These are phyloP conservation scores for Alethe castanea DNA, from an alignment of 2,113 vertebrate genomes.

Conservation along the genomic window DNA sequence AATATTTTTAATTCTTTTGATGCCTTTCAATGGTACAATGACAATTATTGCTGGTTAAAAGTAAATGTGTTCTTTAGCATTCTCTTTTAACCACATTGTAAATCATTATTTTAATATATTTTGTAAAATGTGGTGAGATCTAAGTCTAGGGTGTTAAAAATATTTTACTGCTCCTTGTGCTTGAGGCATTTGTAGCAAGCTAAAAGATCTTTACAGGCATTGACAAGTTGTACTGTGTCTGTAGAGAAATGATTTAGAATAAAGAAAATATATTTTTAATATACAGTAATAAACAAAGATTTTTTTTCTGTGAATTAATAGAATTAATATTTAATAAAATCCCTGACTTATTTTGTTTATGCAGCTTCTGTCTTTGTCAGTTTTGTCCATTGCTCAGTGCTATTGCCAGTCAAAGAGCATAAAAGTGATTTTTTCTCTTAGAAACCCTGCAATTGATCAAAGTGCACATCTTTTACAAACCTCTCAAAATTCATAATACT, in stretches of 20 bases:
- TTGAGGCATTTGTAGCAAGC: conserved; percentile 32
- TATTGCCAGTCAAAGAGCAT: conserved; percentile 45
- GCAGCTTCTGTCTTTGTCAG: conserved; percentile 14
- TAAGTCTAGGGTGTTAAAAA: conserved; percentile 23
- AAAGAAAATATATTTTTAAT: conserved; percentile 62
- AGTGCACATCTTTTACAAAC: conserved; percentile 35
- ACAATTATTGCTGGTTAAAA: conserved; percentile 4
- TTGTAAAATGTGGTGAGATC: conserved; percentile 59
- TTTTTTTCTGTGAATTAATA: conserved; percentile 56
- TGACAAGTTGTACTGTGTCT: conserved; percentile 46
- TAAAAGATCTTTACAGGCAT: conserved; percentile 42
- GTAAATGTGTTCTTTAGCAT: background rate
- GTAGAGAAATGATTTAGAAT: conserved; percentile 47
- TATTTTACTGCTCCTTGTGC: conserved; percentile 49
- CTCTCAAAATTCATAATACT: conserved; percentile 60
- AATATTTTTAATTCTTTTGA: background rate
- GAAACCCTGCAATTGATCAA: conserved; percentile 49
- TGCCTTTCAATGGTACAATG: background rate
- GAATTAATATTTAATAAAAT: conserved; percentile 67
- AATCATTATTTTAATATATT: conserved; percentile 59
- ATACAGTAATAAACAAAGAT: conserved; percentile 39
- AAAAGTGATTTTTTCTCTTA: conserved; percentile 46
- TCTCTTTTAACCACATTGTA: background rate
- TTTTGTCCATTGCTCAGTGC: conserved; percentile 37
- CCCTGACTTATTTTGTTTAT: conserved; percentile 54